These are phyloP conservation scores for Zophobas morio DNA, from an alignment of 1,140 invertebrate species.

Conservation along the genomic window DNA sequence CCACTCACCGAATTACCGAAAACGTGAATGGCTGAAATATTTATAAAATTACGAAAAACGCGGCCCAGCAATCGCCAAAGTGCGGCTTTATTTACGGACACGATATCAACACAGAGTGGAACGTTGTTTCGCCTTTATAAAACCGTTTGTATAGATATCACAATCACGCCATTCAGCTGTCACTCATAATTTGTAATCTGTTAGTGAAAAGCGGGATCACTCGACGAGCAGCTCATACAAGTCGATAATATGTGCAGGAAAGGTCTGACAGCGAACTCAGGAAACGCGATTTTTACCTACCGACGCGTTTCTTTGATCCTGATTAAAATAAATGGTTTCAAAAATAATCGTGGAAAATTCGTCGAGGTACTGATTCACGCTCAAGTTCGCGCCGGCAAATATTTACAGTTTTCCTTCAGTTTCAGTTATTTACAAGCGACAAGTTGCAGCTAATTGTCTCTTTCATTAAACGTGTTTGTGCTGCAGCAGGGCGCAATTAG, in stretches of 20 bases:
- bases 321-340: slow-evolving; percentile 31
- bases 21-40: slow-evolving; percentile 10
- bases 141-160: slow-evolving; percentile 33
- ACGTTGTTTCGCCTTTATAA: slow-evolving; percentile 31
- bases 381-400: slow-evolving; percentile 10
- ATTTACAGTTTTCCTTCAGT: slow-evolving; percentile 32
- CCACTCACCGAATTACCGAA: background rate
- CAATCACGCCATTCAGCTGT: slow-evolving; percentile 30
- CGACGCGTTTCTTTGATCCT: slow-evolving; percentile 29
- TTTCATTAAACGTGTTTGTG: slow-evolving; percentile 26
- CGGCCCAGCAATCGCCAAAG: slow-evolving; percentile 8
- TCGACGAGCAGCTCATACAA: slow-evolving; percentile 19
- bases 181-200: slow-evolving; percentile 41
- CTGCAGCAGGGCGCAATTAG: slow-evolving; percentile 8
- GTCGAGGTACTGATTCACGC: background rate
- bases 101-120: slow-evolving; percentile 27
- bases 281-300: slow-evolving; percentile 13
- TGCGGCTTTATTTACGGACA: slow-evolving; percentile 28
- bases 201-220: slow-evolving; percentile 36
- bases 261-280: slow-evolving; percentile 28
- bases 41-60: slow-evolving; percentile 27
- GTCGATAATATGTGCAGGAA: slow-evolving; percentile 38
- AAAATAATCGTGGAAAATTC: slow-evolving; percentile 33
- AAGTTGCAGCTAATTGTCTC: slow-evolving; percentile 34
- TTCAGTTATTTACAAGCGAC: slow-evolving; percentile 32